Base-by-base conservation (phyloP, 1,140 invertebrate species). In the Macrotrachela quadricornifera region DNA sequence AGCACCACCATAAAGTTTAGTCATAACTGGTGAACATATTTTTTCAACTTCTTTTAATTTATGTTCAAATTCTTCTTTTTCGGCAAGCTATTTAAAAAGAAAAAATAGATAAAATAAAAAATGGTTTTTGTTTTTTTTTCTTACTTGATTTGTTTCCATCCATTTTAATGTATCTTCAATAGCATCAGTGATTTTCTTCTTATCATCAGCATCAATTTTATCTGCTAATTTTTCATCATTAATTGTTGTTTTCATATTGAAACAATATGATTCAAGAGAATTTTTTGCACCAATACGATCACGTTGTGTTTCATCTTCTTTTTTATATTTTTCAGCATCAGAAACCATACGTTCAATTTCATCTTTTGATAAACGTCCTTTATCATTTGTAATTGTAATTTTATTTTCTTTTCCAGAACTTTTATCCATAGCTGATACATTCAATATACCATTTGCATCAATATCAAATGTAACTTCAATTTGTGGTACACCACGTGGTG, bases 281-380 rank as follows among this genome's bases (percentile, higher is more conserved):
- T 94, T 92, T 76, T 91, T 90, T 57, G 80, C 78, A 51, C 79
- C 74, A 50, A 91, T 77, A 47, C 76, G 73, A 57, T 80, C 80
- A 69, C 82, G 86, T 58, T 91, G 77, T 62, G 83, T 84, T 37
- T 91, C 85, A 70, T 95, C 90, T n/a, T 67, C 69, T 54, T 72
- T 80, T 60, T 83, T 80, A 76, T 86, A 95, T 64, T 84, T 86
- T 68, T 94, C 87, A n/a, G 88, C 88, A 59, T 96, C 90, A 55
- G 86, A 83, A 41, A 96, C 85, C 90, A 96, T 95, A 44, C 84
- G 75, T 65, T 95, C 87, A 62, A 95, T 95, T 59, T 95, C 88
- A 63, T 92, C 86, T 72, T 94, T 92, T 64, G 79, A 83, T 0
- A 95, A 76, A 61, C 90, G 81, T 57, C 64, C 87, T 71, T 94